Evolutionary conservation across 2,113 vertebrate species (phyloP).

Genomic region (Alaudala cheleensis): DNA sequence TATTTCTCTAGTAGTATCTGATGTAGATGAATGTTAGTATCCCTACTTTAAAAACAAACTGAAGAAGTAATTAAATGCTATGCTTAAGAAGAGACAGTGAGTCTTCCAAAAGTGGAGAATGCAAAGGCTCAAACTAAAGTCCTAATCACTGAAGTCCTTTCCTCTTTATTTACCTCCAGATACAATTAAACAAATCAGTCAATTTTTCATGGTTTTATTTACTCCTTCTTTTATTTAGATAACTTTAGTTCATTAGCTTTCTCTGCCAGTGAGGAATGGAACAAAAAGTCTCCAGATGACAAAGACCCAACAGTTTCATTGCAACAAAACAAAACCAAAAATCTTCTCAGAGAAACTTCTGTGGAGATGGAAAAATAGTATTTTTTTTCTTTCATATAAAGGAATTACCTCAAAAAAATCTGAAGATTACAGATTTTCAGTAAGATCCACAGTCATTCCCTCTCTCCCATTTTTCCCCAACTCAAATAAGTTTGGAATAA

Average conservation of each 20-base stretch:
- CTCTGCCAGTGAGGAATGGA: not conserved
- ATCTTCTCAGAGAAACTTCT: not conserved
- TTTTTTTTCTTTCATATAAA: not conserved
- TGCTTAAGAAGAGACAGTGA: not conserved
- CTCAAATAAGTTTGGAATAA: not conserved
- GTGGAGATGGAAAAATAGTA: not conserved
- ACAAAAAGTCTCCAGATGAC: not conserved
- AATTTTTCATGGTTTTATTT: not conserved
- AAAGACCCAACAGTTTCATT: not conserved
- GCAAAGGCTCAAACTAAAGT: not conserved
- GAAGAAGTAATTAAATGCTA: not conserved
- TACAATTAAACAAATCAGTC: not conserved
- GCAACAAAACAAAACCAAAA: not conserved
- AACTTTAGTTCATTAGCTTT: not conserved
- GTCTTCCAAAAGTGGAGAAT: not conserved
- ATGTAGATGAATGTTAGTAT: not conserved
- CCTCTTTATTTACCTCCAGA: not conserved
- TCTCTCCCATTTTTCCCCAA: not conserved
- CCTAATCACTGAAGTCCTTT: not conserved
- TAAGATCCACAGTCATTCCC: not conserved
- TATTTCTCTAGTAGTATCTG: not conserved
- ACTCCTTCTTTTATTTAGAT: not conserved
- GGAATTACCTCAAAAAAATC: not conserved
- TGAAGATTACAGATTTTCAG: not conserved
- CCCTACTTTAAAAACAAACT: not conserved